Percentiles rank a stretch among this genome's conserved stretches.
phyloP scores from a whole-genome alignment of 1,140 invertebrate genomes.

The Ceratina calcarata region DNA sequence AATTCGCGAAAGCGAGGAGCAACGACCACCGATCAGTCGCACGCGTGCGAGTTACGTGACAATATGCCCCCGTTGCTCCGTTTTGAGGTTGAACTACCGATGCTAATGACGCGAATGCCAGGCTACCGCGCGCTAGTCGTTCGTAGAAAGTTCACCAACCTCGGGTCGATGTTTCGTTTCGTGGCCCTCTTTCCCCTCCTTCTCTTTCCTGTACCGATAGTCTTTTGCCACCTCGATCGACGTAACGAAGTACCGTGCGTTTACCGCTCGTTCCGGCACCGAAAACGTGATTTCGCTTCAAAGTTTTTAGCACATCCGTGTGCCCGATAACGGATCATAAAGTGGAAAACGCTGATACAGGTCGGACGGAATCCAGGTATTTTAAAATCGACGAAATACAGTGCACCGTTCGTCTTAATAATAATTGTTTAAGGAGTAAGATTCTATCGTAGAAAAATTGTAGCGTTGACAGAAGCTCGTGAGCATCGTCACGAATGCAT shows the following conservation, averaged over 20 bases:
- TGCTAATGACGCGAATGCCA: slow-evolving; percentile 5
- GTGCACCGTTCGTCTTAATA: not conserved
- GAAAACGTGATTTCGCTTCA: not conserved
- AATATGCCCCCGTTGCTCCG: not conserved
- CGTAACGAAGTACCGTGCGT: not conserved
- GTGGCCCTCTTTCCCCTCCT: slow-evolving; percentile 11
- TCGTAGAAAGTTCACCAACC: slow-evolving; percentile 47
- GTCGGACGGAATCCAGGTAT: no score
- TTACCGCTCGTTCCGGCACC: not conserved
- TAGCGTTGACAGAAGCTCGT: no score
- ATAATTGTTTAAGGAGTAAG: not conserved
- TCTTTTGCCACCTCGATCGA: not conserved
- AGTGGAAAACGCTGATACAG: no score
- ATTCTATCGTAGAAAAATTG: not conserved
- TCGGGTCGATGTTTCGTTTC: slow-evolving; percentile 30
- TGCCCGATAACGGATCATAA: no score
- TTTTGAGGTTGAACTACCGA: slow-evolving; percentile 19
- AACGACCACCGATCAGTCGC: slow-evolving; percentile 12
- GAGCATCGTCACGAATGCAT: slow-evolving; percentile 25
- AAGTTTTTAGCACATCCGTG: no score
- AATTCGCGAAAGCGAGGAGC: slow-evolving; percentile 1
- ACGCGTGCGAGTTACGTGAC: slow-evolving; percentile 24
- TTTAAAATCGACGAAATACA: no score
- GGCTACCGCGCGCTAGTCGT: slow-evolving; percentile 2
- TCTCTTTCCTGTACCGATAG: not conserved